Base-by-base conservation (phyloP, 2,888 invertebrate species). In the Ormyrus thymus region DNA sequence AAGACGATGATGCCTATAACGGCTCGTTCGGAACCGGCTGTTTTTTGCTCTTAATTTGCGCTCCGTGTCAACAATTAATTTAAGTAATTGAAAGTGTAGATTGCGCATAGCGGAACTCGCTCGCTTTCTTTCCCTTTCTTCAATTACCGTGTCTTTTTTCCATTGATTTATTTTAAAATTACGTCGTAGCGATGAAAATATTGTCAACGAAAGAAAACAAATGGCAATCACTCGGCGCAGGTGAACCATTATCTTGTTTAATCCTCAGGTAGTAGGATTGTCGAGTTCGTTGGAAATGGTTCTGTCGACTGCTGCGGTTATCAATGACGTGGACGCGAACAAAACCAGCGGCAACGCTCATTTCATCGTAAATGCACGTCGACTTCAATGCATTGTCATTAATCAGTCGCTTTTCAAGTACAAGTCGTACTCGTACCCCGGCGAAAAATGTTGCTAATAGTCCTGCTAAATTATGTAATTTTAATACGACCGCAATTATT, bases 241-340 rank as follows among this genome's bases (percentile, higher is more conserved):
- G 15, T 73, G 46, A 73, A 58, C 64, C 72, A 72, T 72, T 73
- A 73, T 73, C 43, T n/a, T n/a, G 48, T 55, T 65, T 69, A 46
- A 56, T 46, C 56, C 55, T 69, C 48, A 46, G 4, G 46, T 6
- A n/a, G 11, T 48, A 56, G 48, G 56, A n/a, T 56, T 29, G 65
- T 58, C 9, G 64, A 65, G 56, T 56, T 65, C 11, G 73, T 56
- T 65, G 51, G 50, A 73, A 65, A 73, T 73, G 62, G 72, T 72
- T 72, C 72, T 55, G 72, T 72, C 55, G 64, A 62, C 55, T 64
- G 72, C 48, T 46, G 72, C 13, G 72, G 72, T 72, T 72, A 72
- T 72, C 64, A 72, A 72, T 72, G 72, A 72, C 64, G 72, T 13
- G 43, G 10, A 56, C 64, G 55, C 56, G 56, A 73, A 73, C 65